Evolutionary conservation across 2,797 vertebrate species (phyloP).

Genomic region (Hozukius guyotensis): DNA sequence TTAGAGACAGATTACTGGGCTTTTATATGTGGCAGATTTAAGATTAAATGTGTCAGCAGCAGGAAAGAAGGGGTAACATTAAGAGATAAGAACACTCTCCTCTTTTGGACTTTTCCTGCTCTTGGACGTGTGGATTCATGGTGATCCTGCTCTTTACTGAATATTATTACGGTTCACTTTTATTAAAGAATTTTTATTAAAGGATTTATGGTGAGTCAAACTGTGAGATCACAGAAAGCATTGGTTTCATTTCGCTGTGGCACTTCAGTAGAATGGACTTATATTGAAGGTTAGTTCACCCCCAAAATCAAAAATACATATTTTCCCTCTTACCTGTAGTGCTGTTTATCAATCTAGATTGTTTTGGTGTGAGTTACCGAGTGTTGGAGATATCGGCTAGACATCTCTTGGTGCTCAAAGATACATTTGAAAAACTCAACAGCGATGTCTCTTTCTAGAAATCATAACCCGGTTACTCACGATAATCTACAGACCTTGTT

Average conservation of each 20-base stretch:
- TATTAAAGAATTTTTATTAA: not conserved
- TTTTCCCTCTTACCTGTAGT: not conserved
- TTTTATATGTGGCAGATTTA: constrained; percentile 14
- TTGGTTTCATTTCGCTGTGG: not conserved
- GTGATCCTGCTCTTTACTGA: not conserved
- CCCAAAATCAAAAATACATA: not conserved
- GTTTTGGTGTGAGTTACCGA: too few relatives aligned
- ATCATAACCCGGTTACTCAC: too few relatives aligned
- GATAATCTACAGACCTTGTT: too few relatives aligned
- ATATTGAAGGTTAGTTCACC: not conserved
- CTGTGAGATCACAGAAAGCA: not conserved
- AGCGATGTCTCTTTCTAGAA: too few relatives aligned
- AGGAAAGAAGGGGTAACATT: not conserved
- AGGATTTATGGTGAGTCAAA: not conserved
- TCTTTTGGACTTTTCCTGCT: constrained; percentile 1
- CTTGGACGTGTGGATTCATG: not conserved
- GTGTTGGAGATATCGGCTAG: too few relatives aligned
- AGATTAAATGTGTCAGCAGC: constrained; percentile 28
- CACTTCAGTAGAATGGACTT: not conserved
- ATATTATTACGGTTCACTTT: not conserved
- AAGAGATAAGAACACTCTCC: not conserved
- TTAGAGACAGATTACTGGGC: constrained; percentile 4
- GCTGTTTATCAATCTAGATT: too few relatives aligned
- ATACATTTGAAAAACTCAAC: too few relatives aligned
- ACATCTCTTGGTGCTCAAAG: too few relatives aligned